Conservation (phyloP, 2,113 vertebrate species). For the Turdus rufiventris region DNA sequence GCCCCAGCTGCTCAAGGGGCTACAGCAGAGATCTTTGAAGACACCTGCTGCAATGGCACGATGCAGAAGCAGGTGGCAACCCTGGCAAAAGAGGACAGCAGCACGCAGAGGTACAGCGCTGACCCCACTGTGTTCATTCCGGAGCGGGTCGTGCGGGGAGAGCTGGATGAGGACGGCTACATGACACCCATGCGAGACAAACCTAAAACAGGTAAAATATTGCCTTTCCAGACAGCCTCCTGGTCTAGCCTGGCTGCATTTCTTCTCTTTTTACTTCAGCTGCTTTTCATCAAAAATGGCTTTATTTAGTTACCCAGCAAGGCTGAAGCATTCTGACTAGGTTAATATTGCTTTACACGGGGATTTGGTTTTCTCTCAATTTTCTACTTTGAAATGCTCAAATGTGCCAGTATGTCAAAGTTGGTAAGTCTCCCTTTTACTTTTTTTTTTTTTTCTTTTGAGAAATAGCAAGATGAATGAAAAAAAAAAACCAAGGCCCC, state of each 20-base stretch:
- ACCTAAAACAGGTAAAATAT: slow-evolving; percentile 82
- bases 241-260: not conserved
- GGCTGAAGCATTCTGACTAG: not conserved
- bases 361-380: not conserved
- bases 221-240: not conserved
- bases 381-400: not conserved
- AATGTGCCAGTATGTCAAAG: not conserved
- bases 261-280: not conserved
- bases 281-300: not conserved
- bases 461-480: not conserved
- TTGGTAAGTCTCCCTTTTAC: not conserved
- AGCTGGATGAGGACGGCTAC: slow-evolving; percentile 90
- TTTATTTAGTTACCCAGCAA: not conserved
- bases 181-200: slow-evolving; percentile 94
- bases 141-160: slow-evolving; percentile 77
- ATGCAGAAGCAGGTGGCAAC: slow-evolving; percentile 80
- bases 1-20: slow-evolving; percentile 71
- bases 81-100: slow-evolving; percentile 81
- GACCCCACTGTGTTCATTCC: slow-evolving; percentile 90
- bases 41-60: slow-evolving; percentile 88
- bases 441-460: not conserved
- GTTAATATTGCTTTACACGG: not conserved
- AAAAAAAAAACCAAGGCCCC: not conserved
- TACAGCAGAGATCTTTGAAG: slow-evolving; percentile 80
- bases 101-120: slow-evolving; percentile 90